Evolutionary conservation across 2,797 vertebrate species (phyloP).

Genomic region (Peromyscus nudipes): DNA sequence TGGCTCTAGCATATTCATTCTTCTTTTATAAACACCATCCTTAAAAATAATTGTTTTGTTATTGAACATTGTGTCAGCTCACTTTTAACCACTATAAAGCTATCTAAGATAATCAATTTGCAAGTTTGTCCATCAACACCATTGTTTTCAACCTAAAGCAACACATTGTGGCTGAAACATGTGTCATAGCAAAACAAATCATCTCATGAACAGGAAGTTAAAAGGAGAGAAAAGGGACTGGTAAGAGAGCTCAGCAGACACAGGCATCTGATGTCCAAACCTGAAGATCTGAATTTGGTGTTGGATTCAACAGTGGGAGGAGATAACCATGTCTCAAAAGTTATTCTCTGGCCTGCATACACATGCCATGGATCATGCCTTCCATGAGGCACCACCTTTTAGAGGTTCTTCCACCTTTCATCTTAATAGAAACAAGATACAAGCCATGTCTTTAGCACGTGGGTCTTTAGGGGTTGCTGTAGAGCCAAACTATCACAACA

Average conservation of each 20-base stretch:
- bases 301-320: background rate
- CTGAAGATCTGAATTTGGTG: background rate
- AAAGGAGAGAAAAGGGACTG: background rate
- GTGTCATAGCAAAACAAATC: background rate
- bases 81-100: background rate
- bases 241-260: background rate
- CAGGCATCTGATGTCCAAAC: background rate
- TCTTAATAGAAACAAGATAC: background rate
- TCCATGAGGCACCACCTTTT: no score
- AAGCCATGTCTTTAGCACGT: no score
- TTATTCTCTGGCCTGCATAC: background rate
- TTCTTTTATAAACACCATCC: background rate
- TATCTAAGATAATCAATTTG: background rate
- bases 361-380: background rate
- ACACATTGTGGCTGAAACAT: background rate
- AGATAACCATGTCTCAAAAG: background rate
- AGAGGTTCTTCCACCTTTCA: background rate
- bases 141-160: background rate
- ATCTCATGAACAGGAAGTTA: background rate
- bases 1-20: background rate
- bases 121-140: background rate
- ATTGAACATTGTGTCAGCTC: background rate
- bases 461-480: background rate
- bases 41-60: background rate
- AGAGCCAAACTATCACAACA: background rate